These are phyloP conservation scores for Onthophagus sagittarius DNA, from an alignment of 2,888 invertebrate genomes.

Conservation along the genomic window DNA sequence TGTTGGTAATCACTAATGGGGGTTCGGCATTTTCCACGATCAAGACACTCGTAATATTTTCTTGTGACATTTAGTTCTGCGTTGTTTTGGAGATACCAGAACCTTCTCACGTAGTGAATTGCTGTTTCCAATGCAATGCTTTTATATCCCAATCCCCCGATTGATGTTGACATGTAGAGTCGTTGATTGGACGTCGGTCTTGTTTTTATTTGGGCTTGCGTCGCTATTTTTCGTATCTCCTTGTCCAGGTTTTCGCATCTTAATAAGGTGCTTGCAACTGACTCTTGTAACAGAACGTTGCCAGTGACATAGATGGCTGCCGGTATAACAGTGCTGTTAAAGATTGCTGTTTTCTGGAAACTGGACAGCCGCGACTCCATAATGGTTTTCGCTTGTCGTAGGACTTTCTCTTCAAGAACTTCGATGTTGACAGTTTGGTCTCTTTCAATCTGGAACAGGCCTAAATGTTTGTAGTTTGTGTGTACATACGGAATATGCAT, in stretches of 20 bases:
- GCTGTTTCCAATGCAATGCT: constrained; percentile 1
- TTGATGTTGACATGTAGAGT: no score
- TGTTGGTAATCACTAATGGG: constrained; percentile 13
- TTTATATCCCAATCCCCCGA: no score
- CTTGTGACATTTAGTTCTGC: not conserved
- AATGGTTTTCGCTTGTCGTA: not conserved
- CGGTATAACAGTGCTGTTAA: not conserved
- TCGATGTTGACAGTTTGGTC: not conserved
- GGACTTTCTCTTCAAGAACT: not conserved
- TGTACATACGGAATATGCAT: not conserved
- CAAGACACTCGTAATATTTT: not conserved
- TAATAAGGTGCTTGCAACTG: not conserved
- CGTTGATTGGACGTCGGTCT: constrained; percentile 3
- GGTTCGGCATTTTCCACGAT: constrained; percentile 4
- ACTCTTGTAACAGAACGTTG: not conserved
- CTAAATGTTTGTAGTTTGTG: not conserved
- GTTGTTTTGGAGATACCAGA: constrained; percentile 12
- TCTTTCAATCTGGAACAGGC: not conserved
- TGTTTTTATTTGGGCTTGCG: not conserved
- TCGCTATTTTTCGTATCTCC: no score
- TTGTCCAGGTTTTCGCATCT: not conserved
- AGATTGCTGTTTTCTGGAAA: not conserved
- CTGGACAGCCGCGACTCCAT: not conserved
- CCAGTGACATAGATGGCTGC: not conserved
- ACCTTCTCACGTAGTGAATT: not conserved